A percentile compares a stretch with the other conserved stretches of the same genome.
phyloP scores from a whole-genome alignment of 2,113 vertebrate genomes.

The Morone saxatilis region DNA sequence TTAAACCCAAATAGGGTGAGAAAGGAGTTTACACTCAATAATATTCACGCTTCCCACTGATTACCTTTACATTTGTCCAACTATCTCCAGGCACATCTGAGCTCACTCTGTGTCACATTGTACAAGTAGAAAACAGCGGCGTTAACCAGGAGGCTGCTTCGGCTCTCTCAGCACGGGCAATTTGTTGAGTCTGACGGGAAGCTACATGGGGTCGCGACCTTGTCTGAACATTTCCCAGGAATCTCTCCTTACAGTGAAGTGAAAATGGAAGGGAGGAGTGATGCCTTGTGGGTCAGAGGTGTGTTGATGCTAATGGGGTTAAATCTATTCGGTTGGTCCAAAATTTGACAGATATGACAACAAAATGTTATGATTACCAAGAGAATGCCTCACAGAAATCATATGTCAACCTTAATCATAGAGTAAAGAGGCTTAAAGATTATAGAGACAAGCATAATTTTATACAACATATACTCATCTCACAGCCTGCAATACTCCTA shows the following conservation, averaged over 20 bases:
- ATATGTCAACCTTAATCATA: conserved; percentile 1
- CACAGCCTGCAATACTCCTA: conserved; percentile 2
- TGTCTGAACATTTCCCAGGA: conserved; percentile 65
- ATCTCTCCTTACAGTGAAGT: conserved; percentile 57
- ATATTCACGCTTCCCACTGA: background rate
- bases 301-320: conserved; percentile 25
- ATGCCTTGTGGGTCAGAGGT: conserved; percentile 31
- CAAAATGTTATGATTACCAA: conserved; percentile 12
- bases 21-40: background rate
- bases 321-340: conserved; percentile 7
- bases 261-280: conserved; percentile 19
- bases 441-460: conserved; percentile 9
- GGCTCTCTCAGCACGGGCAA: conserved; percentile 37
- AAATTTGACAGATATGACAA: conserved; percentile 2
- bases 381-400: conserved; percentile 4
- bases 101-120: background rate
- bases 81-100: background rate
- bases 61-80: background rate
- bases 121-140: conserved; percentile 1
- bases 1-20: background rate
- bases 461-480: conserved; percentile 12
- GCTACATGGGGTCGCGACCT: conserved; percentile 52
- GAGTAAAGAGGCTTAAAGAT: conserved; percentile 20
- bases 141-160: conserved; percentile 30
- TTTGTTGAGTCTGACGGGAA: conserved; percentile 67